Conservation (phyloP, 2,113 vertebrate genomes). For the Potamarius usumacintae region DNA sequence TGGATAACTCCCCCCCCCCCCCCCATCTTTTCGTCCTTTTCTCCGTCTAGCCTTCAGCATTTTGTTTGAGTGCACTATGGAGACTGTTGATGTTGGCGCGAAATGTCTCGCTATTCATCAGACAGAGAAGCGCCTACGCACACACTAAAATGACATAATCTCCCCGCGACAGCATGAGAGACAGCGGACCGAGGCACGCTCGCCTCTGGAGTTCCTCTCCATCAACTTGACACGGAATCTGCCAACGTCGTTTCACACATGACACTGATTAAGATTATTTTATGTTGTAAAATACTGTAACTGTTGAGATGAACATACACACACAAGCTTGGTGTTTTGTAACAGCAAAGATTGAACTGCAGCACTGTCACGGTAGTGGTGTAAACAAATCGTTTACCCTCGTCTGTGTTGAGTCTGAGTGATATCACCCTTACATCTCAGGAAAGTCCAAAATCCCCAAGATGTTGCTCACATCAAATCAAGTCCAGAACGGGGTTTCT, state of each 20-base stretch:
- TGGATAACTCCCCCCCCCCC: conserved; percentile 7
- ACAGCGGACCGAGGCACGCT: conserved; percentile 15
- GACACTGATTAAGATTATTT: conserved; percentile 4
- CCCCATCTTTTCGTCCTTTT: background rate
- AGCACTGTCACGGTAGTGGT: background rate
- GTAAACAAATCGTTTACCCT: background rate
- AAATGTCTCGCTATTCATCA: conserved; percentile 41
- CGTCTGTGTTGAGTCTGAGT: conserved; percentile 5
- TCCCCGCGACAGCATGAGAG: conserved; percentile 36
- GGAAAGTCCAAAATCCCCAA: background rate
- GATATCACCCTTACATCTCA: background rate
- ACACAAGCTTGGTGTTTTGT: background rate
- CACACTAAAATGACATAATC: conserved; percentile 53
- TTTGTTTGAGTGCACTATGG: conserved; percentile 9
- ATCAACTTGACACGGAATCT: conserved; percentile 10
- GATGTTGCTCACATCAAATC: background rate
- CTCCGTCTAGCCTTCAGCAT: conserved; percentile 27
- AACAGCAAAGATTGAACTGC: background rate
- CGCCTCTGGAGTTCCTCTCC: conserved; percentile 17
- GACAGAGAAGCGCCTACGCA: conserved; percentile 34
- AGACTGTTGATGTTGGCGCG: conserved; percentile 36
- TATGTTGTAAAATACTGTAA: background rate
- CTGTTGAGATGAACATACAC: background rate
- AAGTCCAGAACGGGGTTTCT: background rate
- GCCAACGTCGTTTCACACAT: conserved; percentile 15